phyloP scores from a whole-genome alignment of 2,797 vertebrate genomes.

The Dallia pectoralis region DNA sequence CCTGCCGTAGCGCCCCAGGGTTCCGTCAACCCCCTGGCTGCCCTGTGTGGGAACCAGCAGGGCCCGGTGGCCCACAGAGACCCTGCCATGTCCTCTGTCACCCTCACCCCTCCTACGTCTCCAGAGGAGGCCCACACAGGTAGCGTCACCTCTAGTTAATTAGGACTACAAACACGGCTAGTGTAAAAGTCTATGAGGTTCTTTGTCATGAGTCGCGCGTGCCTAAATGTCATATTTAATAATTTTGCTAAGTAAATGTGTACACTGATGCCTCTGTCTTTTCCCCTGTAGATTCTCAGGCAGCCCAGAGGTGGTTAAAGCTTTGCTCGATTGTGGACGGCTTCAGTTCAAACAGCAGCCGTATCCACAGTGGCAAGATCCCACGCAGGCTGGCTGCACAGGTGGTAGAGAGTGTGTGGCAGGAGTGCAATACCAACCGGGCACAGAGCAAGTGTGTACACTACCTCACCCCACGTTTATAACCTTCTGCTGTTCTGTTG shows the following conservation, averaged over 20 bases:
- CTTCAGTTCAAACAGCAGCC: conserved; percentile 85
- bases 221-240: not conserved
- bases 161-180: not conserved
- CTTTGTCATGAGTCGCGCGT: not conserved
- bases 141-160: conserved; percentile 44
- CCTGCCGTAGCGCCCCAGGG: conserved; percentile 80
- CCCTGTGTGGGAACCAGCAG: conserved; percentile 87
- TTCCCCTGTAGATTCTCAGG: conserved; percentile 78
- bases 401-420: conserved; percentile 94
- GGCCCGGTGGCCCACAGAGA: conserved; percentile 89
- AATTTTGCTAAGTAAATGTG: not conserved
- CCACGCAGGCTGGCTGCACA: conserved; percentile 90
- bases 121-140: conserved; percentile 93
- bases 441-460: conserved; percentile 88
- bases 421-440: conserved; percentile 93
- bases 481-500: not conserved
- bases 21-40: conserved; percentile 82
- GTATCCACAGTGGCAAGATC: conserved; percentile 91
- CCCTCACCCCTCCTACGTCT: conserved; percentile 91
- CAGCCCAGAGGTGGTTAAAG: conserved; percentile 90
- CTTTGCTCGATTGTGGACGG: conserved; percentile 84
- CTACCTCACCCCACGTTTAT: not conserved
- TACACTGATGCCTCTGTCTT: not conserved
- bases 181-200: not conserved
- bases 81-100: conserved; percentile 93